phyloP scores from a whole-genome alignment of 2,797 vertebrate species.

The Liparis tanakae region DNA sequence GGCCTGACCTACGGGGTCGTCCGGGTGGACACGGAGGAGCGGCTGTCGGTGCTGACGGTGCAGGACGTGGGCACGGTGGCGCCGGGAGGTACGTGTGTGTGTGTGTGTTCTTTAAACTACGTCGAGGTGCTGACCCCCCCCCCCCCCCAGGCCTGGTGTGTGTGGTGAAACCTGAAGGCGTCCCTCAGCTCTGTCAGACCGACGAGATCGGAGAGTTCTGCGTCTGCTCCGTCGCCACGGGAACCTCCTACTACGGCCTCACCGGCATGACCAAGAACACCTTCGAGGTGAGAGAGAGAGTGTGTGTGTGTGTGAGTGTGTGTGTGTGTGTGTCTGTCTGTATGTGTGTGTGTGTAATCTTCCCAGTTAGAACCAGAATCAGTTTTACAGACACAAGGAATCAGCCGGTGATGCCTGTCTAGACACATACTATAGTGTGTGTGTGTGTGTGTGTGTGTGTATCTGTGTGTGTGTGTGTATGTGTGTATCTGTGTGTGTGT shows the following conservation, averaged over 20 bases:
- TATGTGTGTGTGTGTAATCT: too few species aligned
- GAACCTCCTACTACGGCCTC: constrained; percentile 97
- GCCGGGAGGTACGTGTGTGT: constrained; percentile 88
- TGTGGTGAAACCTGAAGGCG: constrained; percentile 95
- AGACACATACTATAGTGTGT: too few species aligned
- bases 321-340: neutral
- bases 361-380: too few species aligned
- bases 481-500: neutral
- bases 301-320: neutral
- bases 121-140: too few species aligned
- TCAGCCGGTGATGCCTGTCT: too few species aligned
- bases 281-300: constrained; percentile 84
- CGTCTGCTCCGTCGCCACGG: constrained; percentile 93
- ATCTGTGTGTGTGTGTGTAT: neutral
- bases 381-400: too few species aligned
- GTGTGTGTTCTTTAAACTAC: neutral
- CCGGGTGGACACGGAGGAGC: constrained; percentile 95
- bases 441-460: neutral
- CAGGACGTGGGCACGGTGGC: constrained; percentile 97
- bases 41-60: constrained; percentile 95
- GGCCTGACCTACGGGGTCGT: constrained; percentile 95
- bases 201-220: constrained; percentile 99
- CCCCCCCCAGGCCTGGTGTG: constrained; percentile 90
- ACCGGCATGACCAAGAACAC: constrained; percentile 99
- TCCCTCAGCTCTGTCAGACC: constrained; percentile 95